A percentile compares a stretch with the other conserved stretches of the same genome.
Evolutionary conservation across 2,888 invertebrate species (phyloP).

Genomic region (Drosophila aldrichi): DNA sequence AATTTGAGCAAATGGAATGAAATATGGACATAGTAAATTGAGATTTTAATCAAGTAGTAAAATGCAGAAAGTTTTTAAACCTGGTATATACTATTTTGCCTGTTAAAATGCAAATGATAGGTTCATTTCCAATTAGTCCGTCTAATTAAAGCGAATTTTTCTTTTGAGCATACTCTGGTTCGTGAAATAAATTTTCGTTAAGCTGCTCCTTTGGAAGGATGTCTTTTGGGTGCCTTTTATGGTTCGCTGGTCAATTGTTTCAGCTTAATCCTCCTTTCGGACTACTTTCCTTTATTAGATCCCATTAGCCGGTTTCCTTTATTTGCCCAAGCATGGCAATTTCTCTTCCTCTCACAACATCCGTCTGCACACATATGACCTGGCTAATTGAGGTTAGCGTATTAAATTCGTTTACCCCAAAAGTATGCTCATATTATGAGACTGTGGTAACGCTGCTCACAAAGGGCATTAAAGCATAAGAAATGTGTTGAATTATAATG

Average conservation of each 20-base stretch:
- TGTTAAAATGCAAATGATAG: too few species aligned
- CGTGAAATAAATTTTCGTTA: not conserved
- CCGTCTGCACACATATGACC: slow-evolving; percentile 24
- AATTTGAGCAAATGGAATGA: not conserved
- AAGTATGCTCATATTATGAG: slow-evolving; percentile 43
- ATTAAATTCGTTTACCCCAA: slow-evolving; percentile 39
- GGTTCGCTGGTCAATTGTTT: slow-evolving; percentile 45
- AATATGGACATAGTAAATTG: not conserved
- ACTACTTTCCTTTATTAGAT: slow-evolving; percentile 44
- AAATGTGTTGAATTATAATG: slow-evolving; percentile 59
- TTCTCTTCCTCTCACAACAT: not conserved
- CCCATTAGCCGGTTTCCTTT: slow-evolving; percentile 44
- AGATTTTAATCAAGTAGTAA: not conserved
- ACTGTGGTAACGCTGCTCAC: slow-evolving; percentile 1
- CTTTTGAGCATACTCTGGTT: not conserved
- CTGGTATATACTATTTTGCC: too few species aligned
- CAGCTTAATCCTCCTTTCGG: slow-evolving; percentile 24
- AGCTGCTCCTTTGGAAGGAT: not conserved
- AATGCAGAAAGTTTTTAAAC: too few species aligned
- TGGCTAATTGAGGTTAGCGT: slow-evolving; percentile 55
- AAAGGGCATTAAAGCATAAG: slow-evolving; percentile 66
- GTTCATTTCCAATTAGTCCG: not conserved
- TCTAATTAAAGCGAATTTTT: slow-evolving; percentile 16
- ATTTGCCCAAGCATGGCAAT: slow-evolving; percentile 6
- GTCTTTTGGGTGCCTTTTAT: slow-evolving; percentile 28